Conservation (phyloP, 2,797 vertebrate genomes). For the Cetoscarus ocellatus region DNA sequence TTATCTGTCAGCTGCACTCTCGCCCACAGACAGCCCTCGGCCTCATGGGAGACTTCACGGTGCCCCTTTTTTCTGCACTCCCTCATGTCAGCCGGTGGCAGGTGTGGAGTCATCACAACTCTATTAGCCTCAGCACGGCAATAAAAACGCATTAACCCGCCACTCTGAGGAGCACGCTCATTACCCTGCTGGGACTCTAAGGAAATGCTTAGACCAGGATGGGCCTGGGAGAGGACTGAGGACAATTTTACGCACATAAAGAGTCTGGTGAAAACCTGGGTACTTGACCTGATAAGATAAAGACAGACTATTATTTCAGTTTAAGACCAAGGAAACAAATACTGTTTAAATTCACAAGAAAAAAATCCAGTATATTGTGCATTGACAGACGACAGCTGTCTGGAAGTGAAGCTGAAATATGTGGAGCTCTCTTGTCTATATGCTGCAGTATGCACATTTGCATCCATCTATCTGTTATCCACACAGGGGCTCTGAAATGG, state of each 20-base stretch:
- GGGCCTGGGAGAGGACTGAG: slow-evolving; percentile 65
- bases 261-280: background rate
- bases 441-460: no score
- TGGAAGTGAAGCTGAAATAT: no score
- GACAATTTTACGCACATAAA: background rate
- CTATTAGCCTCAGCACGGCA: slow-evolving; percentile 85
- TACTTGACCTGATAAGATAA: no score
- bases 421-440: no score
- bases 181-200: slow-evolving; percentile 71
- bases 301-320: no score
- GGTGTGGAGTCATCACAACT: slow-evolving; percentile 86
- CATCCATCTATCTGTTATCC: no score
- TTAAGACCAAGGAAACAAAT: no score
- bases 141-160: slow-evolving; percentile 86
- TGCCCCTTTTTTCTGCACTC: slow-evolving; percentile 47
- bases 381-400: no score
- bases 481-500: no score
- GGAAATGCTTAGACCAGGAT: slow-evolving; percentile 53
- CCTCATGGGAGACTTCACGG: slow-evolving; percentile 82
- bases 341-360: no score
- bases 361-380: no score
- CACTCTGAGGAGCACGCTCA: slow-evolving; percentile 76
- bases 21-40: slow-evolving; percentile 79
- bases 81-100: slow-evolving; percentile 73
- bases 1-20: slow-evolving; percentile 85